A percentile compares a stretch with the other conserved stretches of the same genome.
phyloP scores from a whole-genome alignment of 2,797 vertebrate species.

The Propithecus deckenii region DNA sequence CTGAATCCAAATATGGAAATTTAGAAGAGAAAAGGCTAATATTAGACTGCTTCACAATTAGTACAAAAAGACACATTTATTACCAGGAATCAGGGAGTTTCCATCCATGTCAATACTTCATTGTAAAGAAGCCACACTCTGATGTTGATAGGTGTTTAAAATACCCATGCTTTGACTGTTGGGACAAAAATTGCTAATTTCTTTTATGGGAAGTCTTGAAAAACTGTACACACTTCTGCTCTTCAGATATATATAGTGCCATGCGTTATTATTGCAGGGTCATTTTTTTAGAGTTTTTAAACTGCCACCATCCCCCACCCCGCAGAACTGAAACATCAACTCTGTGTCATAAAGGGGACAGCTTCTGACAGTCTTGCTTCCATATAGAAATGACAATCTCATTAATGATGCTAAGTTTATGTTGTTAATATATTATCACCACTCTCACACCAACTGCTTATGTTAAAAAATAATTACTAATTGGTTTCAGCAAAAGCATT shows the following conservation, averaged over 20 bases:
- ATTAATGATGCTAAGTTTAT: conserved; percentile 65
- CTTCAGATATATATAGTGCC: neutral
- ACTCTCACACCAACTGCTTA: conserved; percentile 71
- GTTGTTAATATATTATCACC: conserved; percentile 69
- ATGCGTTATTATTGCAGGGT: neutral
- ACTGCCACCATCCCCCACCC: neutral
- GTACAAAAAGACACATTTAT: neutral
- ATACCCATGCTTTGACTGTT: neutral
- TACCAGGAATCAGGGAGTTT: conserved; percentile 11
- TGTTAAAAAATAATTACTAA: conserved; percentile 75
- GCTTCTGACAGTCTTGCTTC: neutral
- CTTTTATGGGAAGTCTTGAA: neutral
- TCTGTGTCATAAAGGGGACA: neutral
- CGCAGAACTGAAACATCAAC: neutral
- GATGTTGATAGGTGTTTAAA: neutral
- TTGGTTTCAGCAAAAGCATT: conserved; percentile 63
- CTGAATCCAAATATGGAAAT: conserved; percentile 71
- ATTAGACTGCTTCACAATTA: conserved; percentile 51
- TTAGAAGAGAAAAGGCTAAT: conserved; percentile 57
- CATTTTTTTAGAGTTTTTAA: neutral
- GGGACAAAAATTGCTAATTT: neutral
- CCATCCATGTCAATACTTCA: neutral
- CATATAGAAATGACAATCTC: conserved; percentile 45
- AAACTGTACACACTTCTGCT: neutral
- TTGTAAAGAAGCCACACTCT: neutral